Base-by-base conservation (phyloP, 2,888 invertebrate species). In the Chirona hameri region DNA sequence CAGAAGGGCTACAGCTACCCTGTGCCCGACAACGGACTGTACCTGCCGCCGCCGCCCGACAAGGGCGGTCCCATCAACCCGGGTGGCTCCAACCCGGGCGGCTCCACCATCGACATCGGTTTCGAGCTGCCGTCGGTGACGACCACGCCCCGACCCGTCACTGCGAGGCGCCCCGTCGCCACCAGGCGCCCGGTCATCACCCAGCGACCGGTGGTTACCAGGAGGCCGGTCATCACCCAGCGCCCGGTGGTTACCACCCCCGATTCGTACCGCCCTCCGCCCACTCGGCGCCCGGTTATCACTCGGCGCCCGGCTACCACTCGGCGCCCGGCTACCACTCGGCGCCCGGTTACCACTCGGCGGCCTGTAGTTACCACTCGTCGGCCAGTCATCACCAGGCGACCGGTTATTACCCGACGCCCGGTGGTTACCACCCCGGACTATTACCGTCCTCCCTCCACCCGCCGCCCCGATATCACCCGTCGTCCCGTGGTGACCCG, bases 1-100 rank as follows among this genome's bases (percentile, higher is more conserved):
- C 76, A 76, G 76, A 24, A 76, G 76, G 76, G 76, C 46, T 76
- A 76, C 76, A 46, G 46, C 46, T 76, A 76, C 76, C 76, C 76
- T 39, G 46, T 76, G 0, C 76, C 76, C 24, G 76, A 27, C 46
- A 76, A 76, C 46, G 76, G 76, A 0, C 76, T 76, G 46, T 76
- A 76, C 76, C 76, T 76, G 76, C 76, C 76, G 76, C 76, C 76
- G 21, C 76, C 76, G 10, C 76, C 76, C 9, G 76, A 76, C 76
- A 39, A 76, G 76, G 76, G 76, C 10, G 76, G 76, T 4, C 76
- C 76, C 46, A 24, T 76, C 24, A 76, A 76, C 46, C 76, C 76
- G 24, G 39, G 76, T 24, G 76, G 76, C 46, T 46, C 76, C 7
- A 65, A n/a, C 65, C 52, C 52, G 5, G 52, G 52, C 52, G 52